Base-by-base conservation (phyloP, 2,113 vertebrate species). In the Cygnus atratus region DNA sequence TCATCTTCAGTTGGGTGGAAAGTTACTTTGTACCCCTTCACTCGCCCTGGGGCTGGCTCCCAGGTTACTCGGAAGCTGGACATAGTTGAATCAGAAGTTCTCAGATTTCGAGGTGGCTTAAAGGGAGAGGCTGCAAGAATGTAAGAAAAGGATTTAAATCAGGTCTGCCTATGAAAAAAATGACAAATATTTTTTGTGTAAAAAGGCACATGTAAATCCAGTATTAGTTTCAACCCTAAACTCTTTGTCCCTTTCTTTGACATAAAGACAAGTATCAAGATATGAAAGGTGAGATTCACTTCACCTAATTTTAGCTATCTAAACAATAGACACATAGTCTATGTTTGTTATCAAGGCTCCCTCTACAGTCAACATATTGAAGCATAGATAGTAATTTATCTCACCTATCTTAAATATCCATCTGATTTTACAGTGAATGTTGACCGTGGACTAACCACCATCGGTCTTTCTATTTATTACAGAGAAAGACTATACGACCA, bases 61-160 rank as follows among this genome's bases (percentile, higher is more conserved):
- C 99, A 99, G 6, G 99, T 97, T 46, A 99, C 99, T 84, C 99
- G 97, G 96, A 99, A 99, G 76, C 99, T 99, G 88, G 98, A 99
- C 97, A 97, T 99, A 29, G 98, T 98, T 52, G 99, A 98, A 92
- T 99, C 99, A 28, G 99, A 99, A 84, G 99, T 99, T 97, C 98
- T 98, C 66, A 99, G 98, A 97, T 99, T 99, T 97, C 98, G 98
- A 76, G 99, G 99, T 9, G 99, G 97, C 92, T 99, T 99, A 96
- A 97, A 99, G 21, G 98, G 98, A 58, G 99, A 99, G 18, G 98
- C 99, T 99, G 96, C 48, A 93, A 97, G 48, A 33, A 97, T 80
- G 33, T 77, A 95, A 95, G 61, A 93, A 54, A 63, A 14, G 31
- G 8, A 65, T 78, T 95, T 80, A 83, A 35, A 76, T 54, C 26